Percentiles rank a stretch among this genome's conserved stretches.
Conservation (phyloP, 2,888 invertebrate species). For the Phlogophora meticulosa region DNA sequence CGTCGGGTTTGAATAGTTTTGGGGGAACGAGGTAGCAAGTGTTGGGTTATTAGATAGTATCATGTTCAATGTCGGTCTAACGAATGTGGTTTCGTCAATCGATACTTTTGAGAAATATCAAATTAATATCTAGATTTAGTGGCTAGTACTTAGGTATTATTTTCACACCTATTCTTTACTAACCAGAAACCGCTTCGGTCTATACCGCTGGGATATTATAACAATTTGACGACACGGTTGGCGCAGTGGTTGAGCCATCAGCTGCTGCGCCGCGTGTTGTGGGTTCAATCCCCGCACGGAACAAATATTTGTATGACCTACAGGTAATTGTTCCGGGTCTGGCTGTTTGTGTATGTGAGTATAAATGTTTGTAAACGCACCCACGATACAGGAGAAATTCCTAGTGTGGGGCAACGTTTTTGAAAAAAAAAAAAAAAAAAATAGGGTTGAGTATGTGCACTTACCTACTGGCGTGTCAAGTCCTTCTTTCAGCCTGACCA, state of each 20-base stretch:
- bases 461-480: constrained; percentile 96
- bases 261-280: too few relatives aligned
- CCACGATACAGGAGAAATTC: too few relatives aligned
- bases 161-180: background rate
- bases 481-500: constrained; percentile 96
- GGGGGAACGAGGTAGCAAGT: constrained; percentile 46
- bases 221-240: too few relatives aligned
- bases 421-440: background rate
- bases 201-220: too few relatives aligned
- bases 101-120: constrained; percentile 42
- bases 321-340: too few relatives aligned
- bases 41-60: constrained; percentile 26
- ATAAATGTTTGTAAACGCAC: too few relatives aligned
- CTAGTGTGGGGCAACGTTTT: too few relatives aligned
- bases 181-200: constrained; percentile 3
- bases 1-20: constrained; percentile 61
- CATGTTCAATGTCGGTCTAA: constrained; percentile 23
- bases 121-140: constrained; percentile 14
- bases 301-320: too few relatives aligned
- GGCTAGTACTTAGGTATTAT: background rate
- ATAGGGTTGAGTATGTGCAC: constrained; percentile 66
- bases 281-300: too few relatives aligned
- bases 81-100: constrained; percentile 30
- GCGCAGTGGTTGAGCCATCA: too few relatives aligned
- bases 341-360: too few relatives aligned